Evolutionary conservation across 2,113 vertebrate genomes (phyloP).

Genomic region (Clinocottus analis): DNA sequence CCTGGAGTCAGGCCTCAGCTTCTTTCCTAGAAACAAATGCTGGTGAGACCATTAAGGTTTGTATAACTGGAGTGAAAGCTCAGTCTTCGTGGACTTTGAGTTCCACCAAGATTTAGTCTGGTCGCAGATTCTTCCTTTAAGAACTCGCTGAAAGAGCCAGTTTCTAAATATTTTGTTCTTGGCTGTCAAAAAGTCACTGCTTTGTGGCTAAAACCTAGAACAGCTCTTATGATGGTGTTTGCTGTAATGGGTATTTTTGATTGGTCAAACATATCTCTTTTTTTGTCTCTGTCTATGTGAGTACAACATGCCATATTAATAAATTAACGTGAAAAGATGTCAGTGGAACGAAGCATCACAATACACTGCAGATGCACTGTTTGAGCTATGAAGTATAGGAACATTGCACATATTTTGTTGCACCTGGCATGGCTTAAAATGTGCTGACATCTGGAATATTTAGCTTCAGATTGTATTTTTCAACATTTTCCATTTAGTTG

Average conservation of each 20-base stretch:
- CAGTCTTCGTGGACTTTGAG: neutral
- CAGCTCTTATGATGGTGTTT: neutral
- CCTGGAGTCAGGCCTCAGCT: neutral
- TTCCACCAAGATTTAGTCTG: neutral
- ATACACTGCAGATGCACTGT: neutral
- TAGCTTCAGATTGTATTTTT: neutral
- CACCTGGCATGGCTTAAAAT: no score
- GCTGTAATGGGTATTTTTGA: neutral
- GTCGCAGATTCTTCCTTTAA: neutral
- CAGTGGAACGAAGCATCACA: neutral
- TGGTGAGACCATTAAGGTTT: neutral
- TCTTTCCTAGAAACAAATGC: neutral
- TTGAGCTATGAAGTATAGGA: neutral
- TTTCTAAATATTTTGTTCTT: neutral
- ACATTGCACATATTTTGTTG: conserved; percentile 9
- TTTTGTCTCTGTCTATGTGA: neutral
- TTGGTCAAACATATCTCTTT: neutral
- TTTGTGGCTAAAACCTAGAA: neutral
- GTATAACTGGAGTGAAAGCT: neutral
- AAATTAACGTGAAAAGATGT: neutral
- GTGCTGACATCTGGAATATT: no score
- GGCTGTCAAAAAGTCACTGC: neutral
- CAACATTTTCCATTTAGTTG: neutral
- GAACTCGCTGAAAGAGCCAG: neutral
- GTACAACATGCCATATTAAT: neutral